These are phyloP conservation scores for Andrena cerasifolii DNA, from an alignment of 1,140 invertebrate genomes.

Conservation along the genomic window DNA sequence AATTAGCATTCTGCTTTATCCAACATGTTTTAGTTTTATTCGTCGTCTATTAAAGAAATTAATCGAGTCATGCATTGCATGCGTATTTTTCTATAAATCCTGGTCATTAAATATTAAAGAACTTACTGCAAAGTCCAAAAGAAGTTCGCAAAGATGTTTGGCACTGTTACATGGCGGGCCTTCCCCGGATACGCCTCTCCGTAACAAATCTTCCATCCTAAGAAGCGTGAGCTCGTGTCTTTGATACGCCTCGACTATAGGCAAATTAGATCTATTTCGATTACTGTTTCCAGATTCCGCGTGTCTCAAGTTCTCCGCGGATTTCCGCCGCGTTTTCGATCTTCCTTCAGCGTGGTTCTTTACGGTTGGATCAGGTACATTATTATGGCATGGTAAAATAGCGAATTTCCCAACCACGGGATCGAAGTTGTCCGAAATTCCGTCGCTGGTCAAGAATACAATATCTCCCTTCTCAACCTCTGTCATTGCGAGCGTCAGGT, in stretches of 20 bases:
- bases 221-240: constrained; percentile 91
- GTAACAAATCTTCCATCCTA: constrained; percentile 91
- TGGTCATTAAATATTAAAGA: constrained; percentile 4
- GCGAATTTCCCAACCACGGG: constrained; percentile 97
- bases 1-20: background rate
- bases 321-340: constrained; percentile 80
- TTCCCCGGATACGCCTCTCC: constrained; percentile 87
- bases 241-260: constrained; percentile 90
- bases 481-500: constrained; percentile 94
- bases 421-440: constrained; percentile 97
- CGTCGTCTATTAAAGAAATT: background rate
- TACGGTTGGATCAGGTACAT: constrained; percentile 67
- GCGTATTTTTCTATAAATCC: background rate
- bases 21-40: constrained; percentile 9
- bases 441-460: constrained; percentile 95
- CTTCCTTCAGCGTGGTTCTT: constrained; percentile 70
- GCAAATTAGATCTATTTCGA: constrained; percentile 83
- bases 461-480: constrained; percentile 92
- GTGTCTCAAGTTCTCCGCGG: constrained; percentile 69
- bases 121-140: constrained; percentile 90
- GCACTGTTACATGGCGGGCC: constrained; percentile 83
- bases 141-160: constrained; percentile 87
- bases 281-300: constrained; percentile 60
- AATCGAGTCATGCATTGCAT: background rate
- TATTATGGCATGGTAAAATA: constrained; percentile 80